Conservation (phyloP, 2,888 invertebrate species). For the Anorthoa munda region DNA sequence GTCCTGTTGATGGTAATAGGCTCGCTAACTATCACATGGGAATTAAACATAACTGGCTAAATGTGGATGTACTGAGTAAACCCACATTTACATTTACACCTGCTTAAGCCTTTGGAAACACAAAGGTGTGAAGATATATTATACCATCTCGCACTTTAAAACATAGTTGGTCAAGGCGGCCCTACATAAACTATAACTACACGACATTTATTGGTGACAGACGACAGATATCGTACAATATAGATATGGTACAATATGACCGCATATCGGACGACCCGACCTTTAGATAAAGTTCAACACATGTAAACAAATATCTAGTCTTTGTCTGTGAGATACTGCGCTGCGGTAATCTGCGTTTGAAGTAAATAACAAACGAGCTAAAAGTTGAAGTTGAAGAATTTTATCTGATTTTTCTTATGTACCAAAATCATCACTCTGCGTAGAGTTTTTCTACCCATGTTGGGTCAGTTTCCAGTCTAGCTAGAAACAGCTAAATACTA, state of each 20-base stretch:
- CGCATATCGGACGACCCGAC: slow-evolving; percentile 42
- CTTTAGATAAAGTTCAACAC: slow-evolving; percentile 62
- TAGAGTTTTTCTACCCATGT: no score
- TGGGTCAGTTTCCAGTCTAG: no score
- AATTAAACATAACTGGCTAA: no score
- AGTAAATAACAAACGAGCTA: slow-evolving; percentile 3
- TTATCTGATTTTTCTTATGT: no score
- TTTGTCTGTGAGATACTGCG: slow-evolving; percentile 32
- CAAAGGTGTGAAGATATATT: no score
- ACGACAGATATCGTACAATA: slow-evolving; percentile 21
- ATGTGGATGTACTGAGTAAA: no score
- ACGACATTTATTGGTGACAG: slow-evolving; percentile 10
- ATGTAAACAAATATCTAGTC: slow-evolving; percentile 52
- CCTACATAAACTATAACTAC: background rate
- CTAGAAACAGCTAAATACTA: no score
- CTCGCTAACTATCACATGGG: no score
- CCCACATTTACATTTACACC: no score
- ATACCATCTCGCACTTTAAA: background rate
- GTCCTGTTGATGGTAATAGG: no score
- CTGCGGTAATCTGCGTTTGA: slow-evolving; percentile 10
- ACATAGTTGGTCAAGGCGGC: slow-evolving; percentile 43
- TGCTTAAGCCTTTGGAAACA: no score
- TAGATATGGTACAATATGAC: slow-evolving; percentile 12
- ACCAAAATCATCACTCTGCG: no score
- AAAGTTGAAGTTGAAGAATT: background rate